Evolutionary conservation across 2,113 vertebrate genomes (phyloP).

Genomic region (Triplophysa dalaica): DNA sequence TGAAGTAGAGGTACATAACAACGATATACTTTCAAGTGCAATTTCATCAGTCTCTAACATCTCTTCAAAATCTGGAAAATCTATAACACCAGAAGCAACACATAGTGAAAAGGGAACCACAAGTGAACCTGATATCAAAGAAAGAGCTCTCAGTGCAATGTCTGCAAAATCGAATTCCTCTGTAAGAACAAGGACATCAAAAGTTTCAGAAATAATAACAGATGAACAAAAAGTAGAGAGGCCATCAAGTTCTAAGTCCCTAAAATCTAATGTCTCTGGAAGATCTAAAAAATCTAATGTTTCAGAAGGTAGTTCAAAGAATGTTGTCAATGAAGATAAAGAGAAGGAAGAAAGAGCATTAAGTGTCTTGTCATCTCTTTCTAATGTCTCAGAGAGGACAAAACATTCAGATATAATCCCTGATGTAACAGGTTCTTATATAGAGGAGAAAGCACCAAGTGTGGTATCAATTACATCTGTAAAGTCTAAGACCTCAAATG

Average conservation of each 20-base stretch:
- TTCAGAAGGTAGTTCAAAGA: slow-evolving; percentile 26
- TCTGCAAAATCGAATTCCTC: slow-evolving; percentile 45
- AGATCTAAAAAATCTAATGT: slow-evolving; percentile 32
- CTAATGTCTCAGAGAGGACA: slow-evolving; percentile 24
- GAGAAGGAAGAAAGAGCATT: slow-evolving; percentile 20
- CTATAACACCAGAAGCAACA: slow-evolving; percentile 47
- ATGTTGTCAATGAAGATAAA: slow-evolving; percentile 8
- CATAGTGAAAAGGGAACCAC: slow-evolving; percentile 41
- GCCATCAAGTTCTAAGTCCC: slow-evolving; percentile 33
- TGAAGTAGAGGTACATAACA: background rate
- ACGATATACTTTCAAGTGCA: slow-evolving; percentile 22
- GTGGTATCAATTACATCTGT: slow-evolving; percentile 38
- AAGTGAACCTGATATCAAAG: slow-evolving; percentile 12
- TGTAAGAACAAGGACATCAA: slow-evolving; percentile 32
- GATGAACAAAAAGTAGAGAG: slow-evolving; percentile 16
- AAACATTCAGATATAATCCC: background rate
- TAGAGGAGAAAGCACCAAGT: slow-evolving; percentile 11
- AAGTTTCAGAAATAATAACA: slow-evolving; percentile 37
- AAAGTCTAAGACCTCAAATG: slow-evolving; percentile 29
- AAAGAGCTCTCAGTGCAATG: slow-evolving; percentile 60
- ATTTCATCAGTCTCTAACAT: slow-evolving; percentile 44
- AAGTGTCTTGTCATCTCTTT: slow-evolving; percentile 36
- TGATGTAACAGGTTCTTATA: background rate
- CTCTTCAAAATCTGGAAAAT: slow-evolving; percentile 48
- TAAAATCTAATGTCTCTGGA: slow-evolving; percentile 54